These are phyloP conservation scores for Synergus laeviventris DNA, from an alignment of 2,888 invertebrate species.

Conservation along the genomic window DNA sequence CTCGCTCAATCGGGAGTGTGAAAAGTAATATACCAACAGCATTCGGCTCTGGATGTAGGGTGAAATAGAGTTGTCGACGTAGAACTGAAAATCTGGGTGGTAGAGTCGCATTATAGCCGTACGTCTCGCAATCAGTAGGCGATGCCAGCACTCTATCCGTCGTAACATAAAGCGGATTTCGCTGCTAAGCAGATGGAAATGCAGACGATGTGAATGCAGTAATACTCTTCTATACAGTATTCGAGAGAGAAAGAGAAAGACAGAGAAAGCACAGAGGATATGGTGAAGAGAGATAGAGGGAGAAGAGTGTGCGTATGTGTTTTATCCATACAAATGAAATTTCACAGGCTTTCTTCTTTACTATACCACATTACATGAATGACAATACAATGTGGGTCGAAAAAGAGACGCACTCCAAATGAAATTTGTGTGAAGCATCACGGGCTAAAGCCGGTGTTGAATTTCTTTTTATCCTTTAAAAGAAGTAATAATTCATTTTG, in stretches of 20 bases:
- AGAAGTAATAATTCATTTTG: slow-evolving; percentile 15
- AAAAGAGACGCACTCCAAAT: slow-evolving; percentile 32
- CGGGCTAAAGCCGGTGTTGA: slow-evolving; percentile 27
- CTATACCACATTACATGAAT: slow-evolving; percentile 34
- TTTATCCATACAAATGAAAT: slow-evolving; percentile 27
- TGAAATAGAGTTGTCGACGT: slow-evolving; percentile 46
- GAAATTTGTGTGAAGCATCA: slow-evolving; percentile 44
- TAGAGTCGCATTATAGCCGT: slow-evolving; percentile 53
- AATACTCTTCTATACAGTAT: slow-evolving; percentile 63
- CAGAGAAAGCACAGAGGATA: neutral
- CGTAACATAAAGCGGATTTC: slow-evolving; percentile 72
- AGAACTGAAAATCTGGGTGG: slow-evolving; percentile 50
- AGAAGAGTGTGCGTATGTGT: slow-evolving; percentile 35
- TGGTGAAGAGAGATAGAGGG: slow-evolving; percentile 28
- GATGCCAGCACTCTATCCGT: slow-evolving; percentile 62
- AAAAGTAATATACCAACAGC: slow-evolving; percentile 51
- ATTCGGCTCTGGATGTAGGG: slow-evolving; percentile 39
- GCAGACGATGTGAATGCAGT: slow-evolving; percentile 66
- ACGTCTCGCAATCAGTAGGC: slow-evolving; percentile 56
- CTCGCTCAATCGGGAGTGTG: slow-evolving; percentile 51
- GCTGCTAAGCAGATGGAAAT: slow-evolving; percentile 71
- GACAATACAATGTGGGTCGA: slow-evolving; percentile 36
- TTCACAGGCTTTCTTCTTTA: slow-evolving; percentile 27
- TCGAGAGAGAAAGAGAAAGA: slow-evolving; percentile 47
- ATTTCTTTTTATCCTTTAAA: slow-evolving; percentile 10